Percentiles rank a stretch among this genome's conserved stretches.
These are phyloP conservation scores for Triops longicaudatus DNA, from an alignment of 1,140 invertebrate species.

Conservation along the genomic window DNA sequence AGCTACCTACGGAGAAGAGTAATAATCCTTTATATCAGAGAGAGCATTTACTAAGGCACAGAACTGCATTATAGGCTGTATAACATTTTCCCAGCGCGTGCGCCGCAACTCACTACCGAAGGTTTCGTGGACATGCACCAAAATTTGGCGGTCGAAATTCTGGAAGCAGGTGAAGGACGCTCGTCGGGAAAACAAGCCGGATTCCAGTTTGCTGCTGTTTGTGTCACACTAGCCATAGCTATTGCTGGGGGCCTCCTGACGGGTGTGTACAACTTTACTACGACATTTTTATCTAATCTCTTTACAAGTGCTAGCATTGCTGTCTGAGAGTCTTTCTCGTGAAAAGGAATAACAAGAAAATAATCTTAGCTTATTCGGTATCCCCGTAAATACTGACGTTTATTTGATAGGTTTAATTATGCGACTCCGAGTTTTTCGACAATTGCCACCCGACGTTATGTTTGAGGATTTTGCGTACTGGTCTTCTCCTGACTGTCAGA, in stretches of 20 bases:
- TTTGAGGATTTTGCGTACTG: neutral
- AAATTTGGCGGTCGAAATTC: constrained; percentile 29
- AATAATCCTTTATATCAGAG: constrained; percentile 19
- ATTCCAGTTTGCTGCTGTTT: constrained; percentile 65
- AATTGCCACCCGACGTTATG: neutral
- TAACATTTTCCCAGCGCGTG: constrained; percentile 45
- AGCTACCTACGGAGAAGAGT: constrained; percentile 42
- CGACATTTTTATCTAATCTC: too few species aligned
- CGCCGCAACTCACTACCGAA: constrained; percentile 38
- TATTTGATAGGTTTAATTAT: neutral
- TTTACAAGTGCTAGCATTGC: too few species aligned
- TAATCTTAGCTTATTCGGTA: too few species aligned
- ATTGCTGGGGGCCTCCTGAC: constrained; percentile 64
- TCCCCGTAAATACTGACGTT: too few species aligned
- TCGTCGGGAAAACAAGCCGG: constrained; percentile 58
- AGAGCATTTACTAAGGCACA: neutral
- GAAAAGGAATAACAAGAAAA: too few species aligned
- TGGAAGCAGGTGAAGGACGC: constrained; percentile 48
- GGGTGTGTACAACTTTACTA: constrained; percentile 45
- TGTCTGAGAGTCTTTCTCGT: too few species aligned
- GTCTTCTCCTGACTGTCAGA: neutral
- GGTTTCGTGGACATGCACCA: constrained; percentile 35
- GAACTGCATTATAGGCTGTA: constrained; percentile 39
- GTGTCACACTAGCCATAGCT: constrained; percentile 58
- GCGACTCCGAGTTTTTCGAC: neutral